These are phyloP conservation scores for Pelusios castaneus DNA, from an alignment of 2,113 vertebrate genomes.

Conservation along the genomic window DNA sequence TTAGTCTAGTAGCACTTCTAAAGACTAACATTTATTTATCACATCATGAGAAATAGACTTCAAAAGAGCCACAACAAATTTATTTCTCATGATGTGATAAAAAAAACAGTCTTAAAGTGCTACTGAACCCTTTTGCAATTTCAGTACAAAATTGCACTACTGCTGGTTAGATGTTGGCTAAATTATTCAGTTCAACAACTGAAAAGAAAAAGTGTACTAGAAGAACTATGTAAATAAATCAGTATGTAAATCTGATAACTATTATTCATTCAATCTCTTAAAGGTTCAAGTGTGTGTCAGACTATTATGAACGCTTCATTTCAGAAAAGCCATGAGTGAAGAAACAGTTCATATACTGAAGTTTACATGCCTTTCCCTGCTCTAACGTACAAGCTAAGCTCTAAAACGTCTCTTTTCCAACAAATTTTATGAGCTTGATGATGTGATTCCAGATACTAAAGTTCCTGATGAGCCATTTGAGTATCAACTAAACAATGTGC, in stretches of 20 bases:
- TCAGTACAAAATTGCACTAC: too few relatives aligned
- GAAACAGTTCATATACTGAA: background rate
- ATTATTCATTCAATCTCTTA: background rate
- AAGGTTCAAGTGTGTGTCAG: background rate
- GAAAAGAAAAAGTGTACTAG: fast-evolving
- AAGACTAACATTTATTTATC: too few relatives aligned
- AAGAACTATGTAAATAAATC: background rate
- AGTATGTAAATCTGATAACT: background rate
- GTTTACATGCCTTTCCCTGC: fast-evolving
- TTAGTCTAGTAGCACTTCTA: too few relatives aligned
- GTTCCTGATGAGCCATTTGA: background rate
- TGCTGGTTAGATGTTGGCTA: background rate
- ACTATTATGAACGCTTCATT: background rate
- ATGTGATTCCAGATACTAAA: fast-evolving
- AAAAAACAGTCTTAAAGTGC: too few relatives aligned
- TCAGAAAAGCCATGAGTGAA: background rate
- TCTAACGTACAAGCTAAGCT: background rate
- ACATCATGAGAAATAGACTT: too few relatives aligned
- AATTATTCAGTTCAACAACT: background rate
- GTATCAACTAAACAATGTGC: background rate
- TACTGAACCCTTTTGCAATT: too few relatives aligned
- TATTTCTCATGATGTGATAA: too few relatives aligned
- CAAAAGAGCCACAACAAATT: too few relatives aligned
- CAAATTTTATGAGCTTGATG: background rate
- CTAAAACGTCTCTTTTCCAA: background rate